A percentile compares a stretch with the other conserved stretches of the same genome.
Evolutionary conservation across 35 echinoderm and acorn worm species (phyloP).

Genomic region (Apostichopus parvimensis): DNA sequence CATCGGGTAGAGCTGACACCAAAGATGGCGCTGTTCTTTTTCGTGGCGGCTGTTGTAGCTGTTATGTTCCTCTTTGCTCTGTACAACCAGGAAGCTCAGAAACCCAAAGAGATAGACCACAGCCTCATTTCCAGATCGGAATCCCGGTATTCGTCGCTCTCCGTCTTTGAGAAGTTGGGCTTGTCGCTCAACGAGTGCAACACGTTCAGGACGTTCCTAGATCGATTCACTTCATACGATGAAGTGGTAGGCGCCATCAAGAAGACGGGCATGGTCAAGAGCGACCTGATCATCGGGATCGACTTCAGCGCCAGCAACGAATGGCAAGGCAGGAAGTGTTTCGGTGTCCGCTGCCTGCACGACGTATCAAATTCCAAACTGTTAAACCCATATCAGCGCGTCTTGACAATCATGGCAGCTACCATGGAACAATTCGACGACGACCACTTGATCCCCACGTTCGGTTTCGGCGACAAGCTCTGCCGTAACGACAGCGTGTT

Average conservation of each 20-base stretch:
- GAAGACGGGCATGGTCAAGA: slow-evolving; percentile 74
- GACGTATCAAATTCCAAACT: slow-evolving; percentile 75
- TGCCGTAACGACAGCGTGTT: slow-evolving; percentile 69
- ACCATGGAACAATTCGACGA: slow-evolving; percentile 95
- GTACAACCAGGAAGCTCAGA: slow-evolving; percentile 57
- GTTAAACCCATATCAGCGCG: slow-evolving; percentile 93
- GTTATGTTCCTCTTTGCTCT: slow-evolving; percentile 66
- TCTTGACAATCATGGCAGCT: slow-evolving; percentile 80
- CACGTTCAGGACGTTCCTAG: slow-evolving; percentile 84
- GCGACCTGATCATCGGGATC: slow-evolving; percentile 90
- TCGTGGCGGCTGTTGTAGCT: slow-evolving; percentile 66
- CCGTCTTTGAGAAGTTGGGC: slow-evolving; percentile 87
- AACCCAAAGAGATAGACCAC: slow-evolving; percentile 33
- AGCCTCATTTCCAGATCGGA: slow-evolving; percentile 43
- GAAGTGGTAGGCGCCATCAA: slow-evolving; percentile 87
- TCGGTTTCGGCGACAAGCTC: slow-evolving; percentile 84
- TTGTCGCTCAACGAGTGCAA: slow-evolving; percentile 77
- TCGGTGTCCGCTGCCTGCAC: slow-evolving; percentile 69
- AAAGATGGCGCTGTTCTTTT: slow-evolving; percentile 78
- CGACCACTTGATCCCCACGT: slow-evolving; percentile 86
- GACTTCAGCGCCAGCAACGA: slow-evolving; percentile 99
- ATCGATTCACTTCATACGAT: slow-evolving; percentile 79
- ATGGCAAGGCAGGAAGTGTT: slow-evolving; percentile 90
- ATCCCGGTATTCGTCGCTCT: slow-evolving; percentile 60
- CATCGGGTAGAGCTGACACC: neutral